These are phyloP conservation scores for Darevskia nairensis DNA, from an alignment of 2,797 vertebrate genomes.

Conservation along the genomic window DNA sequence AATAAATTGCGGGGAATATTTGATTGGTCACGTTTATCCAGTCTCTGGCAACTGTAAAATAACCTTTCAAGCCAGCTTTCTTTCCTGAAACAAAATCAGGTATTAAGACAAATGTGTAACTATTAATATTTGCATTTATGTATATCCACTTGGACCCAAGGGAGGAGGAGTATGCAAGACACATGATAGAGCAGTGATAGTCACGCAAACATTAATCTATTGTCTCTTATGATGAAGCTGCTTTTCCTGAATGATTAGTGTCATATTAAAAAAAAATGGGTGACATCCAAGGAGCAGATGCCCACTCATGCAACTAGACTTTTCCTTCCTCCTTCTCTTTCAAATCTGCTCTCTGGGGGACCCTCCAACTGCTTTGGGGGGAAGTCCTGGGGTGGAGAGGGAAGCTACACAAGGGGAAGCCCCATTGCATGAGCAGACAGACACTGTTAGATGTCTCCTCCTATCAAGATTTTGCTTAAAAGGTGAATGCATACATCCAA, in stretches of 20 bases:
- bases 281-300: too few relatives aligned
- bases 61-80: slow-evolving; percentile 97
- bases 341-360: too few relatives aligned
- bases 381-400: too few relatives aligned
- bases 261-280: not conserved
- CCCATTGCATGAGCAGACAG: too few relatives aligned
- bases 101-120: slow-evolving; percentile 1
- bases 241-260: not conserved
- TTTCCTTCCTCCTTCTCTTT: too few relatives aligned
- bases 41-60: slow-evolving; percentile 95
- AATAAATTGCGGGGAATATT: slow-evolving; percentile 87
- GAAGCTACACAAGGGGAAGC: too few relatives aligned
- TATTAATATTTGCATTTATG: not conserved
- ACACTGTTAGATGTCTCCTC: too few relatives aligned
- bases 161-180: not conserved
- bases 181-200: not conserved
- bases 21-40: slow-evolving; percentile 89
- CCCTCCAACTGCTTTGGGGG: too few relatives aligned
- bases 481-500: too few relatives aligned
- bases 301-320: too few relatives aligned
- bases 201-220: not conserved
- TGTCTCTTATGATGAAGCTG: not conserved
- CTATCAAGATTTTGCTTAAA: not conserved
- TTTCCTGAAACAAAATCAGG: slow-evolving; percentile 82
- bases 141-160: not conserved